phyloP scores from a whole-genome alignment of 2,113 vertebrate species.

The Ameiurus melas region DNA sequence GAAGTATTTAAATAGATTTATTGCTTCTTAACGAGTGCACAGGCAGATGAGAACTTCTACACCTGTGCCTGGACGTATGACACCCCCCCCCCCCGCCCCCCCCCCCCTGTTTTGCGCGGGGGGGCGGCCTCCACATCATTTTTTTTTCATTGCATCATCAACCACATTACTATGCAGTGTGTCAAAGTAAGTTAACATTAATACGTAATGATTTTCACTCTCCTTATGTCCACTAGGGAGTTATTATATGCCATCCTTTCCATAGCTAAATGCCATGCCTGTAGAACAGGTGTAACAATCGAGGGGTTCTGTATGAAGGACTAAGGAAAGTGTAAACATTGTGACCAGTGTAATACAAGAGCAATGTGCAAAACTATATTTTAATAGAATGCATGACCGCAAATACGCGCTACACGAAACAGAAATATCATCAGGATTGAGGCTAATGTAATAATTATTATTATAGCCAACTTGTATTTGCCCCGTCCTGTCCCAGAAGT shows the following conservation, averaged over 20 bases:
- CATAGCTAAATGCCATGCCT: neutral
- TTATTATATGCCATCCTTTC: neutral
- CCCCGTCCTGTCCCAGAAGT: neutral
- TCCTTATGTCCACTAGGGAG: neutral
- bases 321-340: neutral
- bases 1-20: neutral
- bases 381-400: neutral
- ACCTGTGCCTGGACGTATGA: slow-evolving; percentile 98
- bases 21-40: slow-evolving; percentile 68
- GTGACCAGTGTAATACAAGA: neutral
- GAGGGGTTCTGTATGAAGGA: neutral
- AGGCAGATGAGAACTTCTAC: slow-evolving; percentile 99
- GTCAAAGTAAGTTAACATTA: slow-evolving; percentile 81
- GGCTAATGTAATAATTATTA: neutral
- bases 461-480: neutral
- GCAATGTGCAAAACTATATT: neutral
- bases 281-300: neutral
- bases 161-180: slow-evolving; percentile 98
- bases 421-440: neutral
- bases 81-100: slow-evolving; percentile 92
- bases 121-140: no score
- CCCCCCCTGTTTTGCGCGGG: slow-evolving; percentile 91
- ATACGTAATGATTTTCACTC: neutral
- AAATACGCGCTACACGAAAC: neutral
- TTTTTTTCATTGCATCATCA: no score